Conservation (phyloP, 2,797 vertebrate genomes). For the Sternarchorhynchus goeldii region DNA sequence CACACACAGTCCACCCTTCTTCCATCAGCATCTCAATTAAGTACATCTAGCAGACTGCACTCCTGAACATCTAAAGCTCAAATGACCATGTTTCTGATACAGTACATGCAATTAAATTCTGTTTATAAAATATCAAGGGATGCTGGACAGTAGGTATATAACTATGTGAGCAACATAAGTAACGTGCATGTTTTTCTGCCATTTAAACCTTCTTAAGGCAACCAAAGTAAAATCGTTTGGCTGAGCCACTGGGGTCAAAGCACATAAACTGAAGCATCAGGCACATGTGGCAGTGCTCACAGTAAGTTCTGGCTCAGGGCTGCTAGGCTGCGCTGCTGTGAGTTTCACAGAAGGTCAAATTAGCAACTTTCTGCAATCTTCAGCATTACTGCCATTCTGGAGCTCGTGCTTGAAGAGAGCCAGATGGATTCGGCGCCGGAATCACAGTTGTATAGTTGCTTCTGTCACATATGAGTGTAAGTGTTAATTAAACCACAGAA, state of each 20-base stretch:
- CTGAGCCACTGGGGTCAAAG: background rate
- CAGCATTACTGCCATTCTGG: constrained; percentile 54
- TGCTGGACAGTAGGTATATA: no score
- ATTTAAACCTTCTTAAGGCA: no score
- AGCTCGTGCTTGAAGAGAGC: constrained; percentile 38
- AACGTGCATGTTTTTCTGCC: no score
- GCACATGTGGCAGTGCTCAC: constrained; percentile 26
- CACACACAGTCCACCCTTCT: background rate
- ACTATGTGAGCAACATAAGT: no score
- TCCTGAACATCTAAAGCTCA: no score
- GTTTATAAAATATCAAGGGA: no score
- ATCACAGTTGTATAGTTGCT: constrained; percentile 22
- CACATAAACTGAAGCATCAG: background rate
- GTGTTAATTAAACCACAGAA: constrained; percentile 23
- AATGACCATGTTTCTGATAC: no score
- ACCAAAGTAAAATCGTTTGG: no score
- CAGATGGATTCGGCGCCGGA: constrained; percentile 40
- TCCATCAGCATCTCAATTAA: background rate
- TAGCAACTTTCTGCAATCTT: constrained; percentile 45
- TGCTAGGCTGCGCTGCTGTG: constrained; percentile 30
- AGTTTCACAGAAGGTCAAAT: constrained; percentile 49
- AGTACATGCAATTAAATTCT: no score
- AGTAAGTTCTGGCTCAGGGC: constrained; percentile 54
- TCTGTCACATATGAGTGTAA: constrained; percentile 26
- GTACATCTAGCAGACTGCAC: no score